Conservation (phyloP, 2,888 invertebrate species). For the Cerastoderma edule region DNA sequence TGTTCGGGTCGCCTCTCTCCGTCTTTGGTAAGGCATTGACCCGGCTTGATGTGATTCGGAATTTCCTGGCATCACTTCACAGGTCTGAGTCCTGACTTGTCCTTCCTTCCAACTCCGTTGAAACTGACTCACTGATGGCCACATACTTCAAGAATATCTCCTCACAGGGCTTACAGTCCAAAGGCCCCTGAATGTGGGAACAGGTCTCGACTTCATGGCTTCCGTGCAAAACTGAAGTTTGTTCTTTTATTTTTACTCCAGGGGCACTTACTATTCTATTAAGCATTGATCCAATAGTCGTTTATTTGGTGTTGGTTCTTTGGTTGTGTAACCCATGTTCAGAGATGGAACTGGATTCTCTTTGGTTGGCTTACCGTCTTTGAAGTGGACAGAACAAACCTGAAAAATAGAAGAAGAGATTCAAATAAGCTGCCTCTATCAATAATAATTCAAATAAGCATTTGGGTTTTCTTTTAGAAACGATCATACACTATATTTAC, state of each 20-base stretch:
- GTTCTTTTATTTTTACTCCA: not conserved
- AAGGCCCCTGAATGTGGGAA: not conserved
- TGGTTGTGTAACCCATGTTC: constrained; percentile 14
- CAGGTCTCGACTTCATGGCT: not conserved
- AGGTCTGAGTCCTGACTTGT: not conserved
- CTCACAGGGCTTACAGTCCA: not conserved
- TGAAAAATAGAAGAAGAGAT: not conserved
- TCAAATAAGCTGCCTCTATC: not conserved
- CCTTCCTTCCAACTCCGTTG: not conserved
- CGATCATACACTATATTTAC: not conserved
- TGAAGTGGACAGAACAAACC: constrained; percentile 24
- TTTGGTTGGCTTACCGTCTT: constrained; percentile 19
- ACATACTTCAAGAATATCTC: not conserved
- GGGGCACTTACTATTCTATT: not conserved
- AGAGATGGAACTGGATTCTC: constrained; percentile 10
- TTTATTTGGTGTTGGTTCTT: not conserved
- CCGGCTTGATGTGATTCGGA: not conserved
- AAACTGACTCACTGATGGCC: not conserved
- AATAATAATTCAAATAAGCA: too few relatives aligned
- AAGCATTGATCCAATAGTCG: not conserved
- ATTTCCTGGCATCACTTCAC: not conserved
- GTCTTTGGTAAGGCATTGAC: not conserved
- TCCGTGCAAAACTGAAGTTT: not conserved
- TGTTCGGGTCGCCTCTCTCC: not conserved
- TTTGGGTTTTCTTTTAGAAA: not conserved